Percentiles rank a stretch among this genome's conserved stretches.
Evolutionary conservation across 2,797 vertebrate species (phyloP).

Genomic region (Acrossocheilus fasciatus): DNA sequence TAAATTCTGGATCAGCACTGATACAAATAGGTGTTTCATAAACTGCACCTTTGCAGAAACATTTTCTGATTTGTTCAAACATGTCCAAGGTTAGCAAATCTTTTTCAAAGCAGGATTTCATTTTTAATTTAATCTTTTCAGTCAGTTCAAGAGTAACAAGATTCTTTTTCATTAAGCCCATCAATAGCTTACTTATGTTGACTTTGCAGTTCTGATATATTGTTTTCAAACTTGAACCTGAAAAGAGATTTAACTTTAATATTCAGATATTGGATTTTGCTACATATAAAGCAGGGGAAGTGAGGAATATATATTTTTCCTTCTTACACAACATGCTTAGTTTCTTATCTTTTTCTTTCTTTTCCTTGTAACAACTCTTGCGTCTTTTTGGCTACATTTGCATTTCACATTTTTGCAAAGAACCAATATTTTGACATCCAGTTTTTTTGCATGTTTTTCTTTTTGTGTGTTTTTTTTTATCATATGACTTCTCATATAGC

Average conservation of each 20-base stretch:
- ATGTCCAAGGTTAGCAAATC: background rate
- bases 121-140: background rate
- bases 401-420: background rate
- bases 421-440: too few relatives aligned
- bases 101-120: constrained; percentile 11
- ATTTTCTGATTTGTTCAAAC: background rate
- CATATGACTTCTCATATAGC: background rate
- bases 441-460: too few relatives aligned
- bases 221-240: constrained; percentile 8
- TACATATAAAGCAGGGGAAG: background rate
- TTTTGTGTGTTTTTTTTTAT: background rate
- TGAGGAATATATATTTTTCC: background rate
- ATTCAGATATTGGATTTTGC: background rate
- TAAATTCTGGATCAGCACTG: constrained; percentile 3
- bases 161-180: constrained; percentile 48
- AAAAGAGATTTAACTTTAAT: constrained; percentile 65
- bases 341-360: background rate
- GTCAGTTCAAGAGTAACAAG: constrained; percentile 48
- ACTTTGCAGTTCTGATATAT: constrained; percentile 69
- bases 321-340: background rate
- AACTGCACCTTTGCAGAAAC: background rate
- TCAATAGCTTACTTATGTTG: constrained; percentile 69
- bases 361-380: background rate
- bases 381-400: background rate
- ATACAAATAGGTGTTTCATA: background rate